These are phyloP conservation scores for Morinoia aosen DNA, from an alignment of 2,888 invertebrate genomes.

Conservation along the genomic window DNA sequence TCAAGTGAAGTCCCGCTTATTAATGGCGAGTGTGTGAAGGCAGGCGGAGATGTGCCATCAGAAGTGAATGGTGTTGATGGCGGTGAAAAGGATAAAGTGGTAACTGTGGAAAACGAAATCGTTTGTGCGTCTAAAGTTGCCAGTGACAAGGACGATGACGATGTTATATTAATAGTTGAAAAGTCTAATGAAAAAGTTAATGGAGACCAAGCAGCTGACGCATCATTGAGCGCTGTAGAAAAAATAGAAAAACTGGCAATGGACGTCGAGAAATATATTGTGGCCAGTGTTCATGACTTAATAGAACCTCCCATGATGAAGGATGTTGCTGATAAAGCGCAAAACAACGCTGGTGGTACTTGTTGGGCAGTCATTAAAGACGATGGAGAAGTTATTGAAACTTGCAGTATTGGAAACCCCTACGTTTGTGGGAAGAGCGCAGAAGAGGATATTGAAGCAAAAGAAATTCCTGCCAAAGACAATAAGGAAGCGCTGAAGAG, in stretches of 20 bases:
- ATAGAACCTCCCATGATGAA: neutral
- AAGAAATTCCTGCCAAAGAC: constrained; percentile 2
- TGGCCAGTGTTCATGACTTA: neutral
- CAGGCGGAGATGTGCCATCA: neutral
- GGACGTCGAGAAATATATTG: constrained; percentile 35
- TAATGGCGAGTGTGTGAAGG: neutral
- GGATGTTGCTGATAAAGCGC: constrained; percentile 6
- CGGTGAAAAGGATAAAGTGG: neutral
- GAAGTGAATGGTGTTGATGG: neutral
- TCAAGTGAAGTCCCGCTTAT: neutral
- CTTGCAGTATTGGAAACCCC: neutral
- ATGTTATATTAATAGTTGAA: constrained; percentile 29
- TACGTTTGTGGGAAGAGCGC: neutral
- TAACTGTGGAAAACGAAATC: neutral
- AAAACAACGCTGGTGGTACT: neutral
- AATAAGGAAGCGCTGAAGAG: neutral
- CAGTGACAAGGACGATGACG: constrained; percentile 35
- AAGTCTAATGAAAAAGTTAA: neutral
- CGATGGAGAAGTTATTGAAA: constrained; percentile 29
- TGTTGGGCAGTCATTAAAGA: neutral
- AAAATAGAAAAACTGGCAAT: constrained; percentile 25
- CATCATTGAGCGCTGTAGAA: neutral
- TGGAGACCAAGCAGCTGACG: neutral
- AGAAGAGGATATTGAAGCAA: neutral
- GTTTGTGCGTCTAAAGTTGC: neutral